These are phyloP conservation scores for Rhabdomys pumilio DNA, from an alignment of 2,797 vertebrate species.

Conservation along the genomic window DNA sequence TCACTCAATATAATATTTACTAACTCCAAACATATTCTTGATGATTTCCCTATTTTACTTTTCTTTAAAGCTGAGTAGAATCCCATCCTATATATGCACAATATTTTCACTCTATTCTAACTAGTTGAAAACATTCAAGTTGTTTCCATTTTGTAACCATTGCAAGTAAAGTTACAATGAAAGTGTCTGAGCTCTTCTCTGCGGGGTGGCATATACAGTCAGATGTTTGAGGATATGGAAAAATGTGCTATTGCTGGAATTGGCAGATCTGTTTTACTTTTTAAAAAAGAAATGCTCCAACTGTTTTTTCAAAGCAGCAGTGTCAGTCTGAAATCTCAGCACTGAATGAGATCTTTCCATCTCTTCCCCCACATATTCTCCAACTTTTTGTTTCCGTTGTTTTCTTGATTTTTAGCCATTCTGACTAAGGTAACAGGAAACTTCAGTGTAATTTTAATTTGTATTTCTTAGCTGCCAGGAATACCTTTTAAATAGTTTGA, in stretches of 20 bases:
- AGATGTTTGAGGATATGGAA: neutral
- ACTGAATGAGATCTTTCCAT: neutral
- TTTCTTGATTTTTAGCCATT: neutral
- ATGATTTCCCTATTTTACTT: neutral
- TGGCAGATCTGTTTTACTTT: neutral
- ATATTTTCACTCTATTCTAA: neutral
- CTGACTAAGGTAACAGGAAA: neutral
- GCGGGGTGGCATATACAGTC: neutral
- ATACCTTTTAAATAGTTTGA: neutral
- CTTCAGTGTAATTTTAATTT: neutral
- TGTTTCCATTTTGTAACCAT: neutral
- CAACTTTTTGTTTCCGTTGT: neutral
- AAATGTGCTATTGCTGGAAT: neutral
- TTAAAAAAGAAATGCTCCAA: neutral
- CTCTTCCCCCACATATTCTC: too few species aligned
- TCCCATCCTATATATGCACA: neutral
- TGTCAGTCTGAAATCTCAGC: too few species aligned
- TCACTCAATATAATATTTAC: too few species aligned
- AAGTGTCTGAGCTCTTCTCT: neutral
- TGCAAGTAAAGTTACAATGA: neutral
- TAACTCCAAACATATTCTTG: neutral
- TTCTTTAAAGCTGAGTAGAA: neutral
- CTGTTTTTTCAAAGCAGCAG: too few species aligned
- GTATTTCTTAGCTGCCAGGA: neutral
- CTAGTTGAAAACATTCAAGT: neutral